Conservation (phyloP, 2,888 invertebrate genomes). For the Polydrusus tereticollis region DNA sequence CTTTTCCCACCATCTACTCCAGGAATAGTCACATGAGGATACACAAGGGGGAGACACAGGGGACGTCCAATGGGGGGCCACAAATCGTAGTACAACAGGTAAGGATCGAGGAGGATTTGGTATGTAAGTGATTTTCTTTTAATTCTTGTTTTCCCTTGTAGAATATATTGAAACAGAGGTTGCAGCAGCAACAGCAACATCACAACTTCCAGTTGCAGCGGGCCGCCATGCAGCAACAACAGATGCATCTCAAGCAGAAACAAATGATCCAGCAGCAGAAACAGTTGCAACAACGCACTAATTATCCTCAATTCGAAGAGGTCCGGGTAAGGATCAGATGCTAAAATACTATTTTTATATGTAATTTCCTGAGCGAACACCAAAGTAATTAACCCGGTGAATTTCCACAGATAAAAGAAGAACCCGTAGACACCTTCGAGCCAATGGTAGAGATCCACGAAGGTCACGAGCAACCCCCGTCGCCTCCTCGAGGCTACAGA, state of each 20-base stretch:
- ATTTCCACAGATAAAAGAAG: constrained; percentile 56
- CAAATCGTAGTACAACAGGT: constrained; percentile 39
- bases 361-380: too few relatives aligned
- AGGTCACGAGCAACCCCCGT: constrained; percentile 42
- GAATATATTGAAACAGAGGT: constrained; percentile 33
- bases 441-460: constrained; percentile 66
- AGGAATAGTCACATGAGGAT: constrained; percentile 67
- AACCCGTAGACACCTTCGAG: constrained; percentile 60
- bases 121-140: too few relatives aligned
- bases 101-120: too few relatives aligned
- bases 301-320: constrained; percentile 44
- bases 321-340: constrained; percentile 35
- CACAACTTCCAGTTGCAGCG: constrained; percentile 34
- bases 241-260: constrained; percentile 33
- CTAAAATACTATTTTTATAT: too few relatives aligned
- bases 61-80: constrained; percentile 14
- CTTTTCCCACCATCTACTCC: constrained; percentile 65
- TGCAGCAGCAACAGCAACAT: constrained; percentile 39
- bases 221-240: constrained; percentile 41
- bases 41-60: constrained; percentile 61
- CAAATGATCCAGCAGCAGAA: constrained; percentile 38
- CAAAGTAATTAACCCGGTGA: background rate
- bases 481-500: constrained; percentile 20
- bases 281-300: constrained; percentile 33
- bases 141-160: constrained; percentile 6